Conservation (phyloP, 2,113 vertebrate genomes). For the Microtus pennsylvanicus region DNA sequence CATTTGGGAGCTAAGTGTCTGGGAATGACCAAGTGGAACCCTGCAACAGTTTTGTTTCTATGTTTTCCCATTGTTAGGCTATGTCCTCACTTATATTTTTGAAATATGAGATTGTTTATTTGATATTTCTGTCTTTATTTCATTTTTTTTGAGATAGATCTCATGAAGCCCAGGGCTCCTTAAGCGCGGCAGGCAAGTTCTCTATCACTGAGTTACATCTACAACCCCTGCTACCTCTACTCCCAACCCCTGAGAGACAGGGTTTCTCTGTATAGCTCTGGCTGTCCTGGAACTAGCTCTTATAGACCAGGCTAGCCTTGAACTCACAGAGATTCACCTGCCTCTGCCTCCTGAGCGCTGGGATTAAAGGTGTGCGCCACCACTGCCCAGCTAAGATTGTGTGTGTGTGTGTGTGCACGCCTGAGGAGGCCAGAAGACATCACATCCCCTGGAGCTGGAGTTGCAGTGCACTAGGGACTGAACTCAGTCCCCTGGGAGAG, state of each 20-base stretch:
- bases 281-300: neutral
- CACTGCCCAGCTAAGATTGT: neutral
- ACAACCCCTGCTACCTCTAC: neutral
- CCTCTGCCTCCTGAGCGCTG: neutral
- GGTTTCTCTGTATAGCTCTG: neutral
- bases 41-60: neutral
- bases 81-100: conserved; percentile 8
- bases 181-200: neutral
- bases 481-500: neutral
- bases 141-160: neutral
- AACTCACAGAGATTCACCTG: no score
- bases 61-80: neutral
- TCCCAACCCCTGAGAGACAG: no score
- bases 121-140: neutral
- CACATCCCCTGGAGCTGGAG: neutral
- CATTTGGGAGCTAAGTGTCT: no score
- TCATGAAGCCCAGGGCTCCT: neutral
- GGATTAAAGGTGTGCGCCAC: no score
- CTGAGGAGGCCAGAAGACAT: neutral
- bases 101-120: neutral
- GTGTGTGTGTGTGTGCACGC: neutral
- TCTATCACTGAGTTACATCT: neutral
- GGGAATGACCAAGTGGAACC: no score
- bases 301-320: no score
- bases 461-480: neutral